A percentile compares a stretch with the other conserved stretches of the same genome.
Evolutionary conservation across 2,113 vertebrate species (phyloP).

Genomic region (Mohoua ochrocephala): DNA sequence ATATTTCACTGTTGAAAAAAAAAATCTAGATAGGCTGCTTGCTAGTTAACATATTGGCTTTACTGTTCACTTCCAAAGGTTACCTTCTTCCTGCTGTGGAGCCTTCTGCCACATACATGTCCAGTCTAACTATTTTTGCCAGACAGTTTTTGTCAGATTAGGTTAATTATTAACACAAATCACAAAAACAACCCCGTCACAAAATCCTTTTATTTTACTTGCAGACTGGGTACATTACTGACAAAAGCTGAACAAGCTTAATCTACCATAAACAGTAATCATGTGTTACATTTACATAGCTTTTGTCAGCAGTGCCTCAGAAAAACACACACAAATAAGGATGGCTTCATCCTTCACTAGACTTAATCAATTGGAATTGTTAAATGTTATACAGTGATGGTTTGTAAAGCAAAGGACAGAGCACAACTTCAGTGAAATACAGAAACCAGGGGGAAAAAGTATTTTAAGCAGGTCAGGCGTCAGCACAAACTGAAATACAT

Average conservation of each 20-base stretch:
- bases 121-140: not conserved
- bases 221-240: not conserved
- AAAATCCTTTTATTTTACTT: slow-evolving; percentile 10
- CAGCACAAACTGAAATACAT: not conserved
- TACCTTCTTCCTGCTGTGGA: not conserved
- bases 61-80: not conserved
- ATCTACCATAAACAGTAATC: not conserved
- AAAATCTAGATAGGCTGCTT: not conserved
- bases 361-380: not conserved
- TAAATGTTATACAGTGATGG: not conserved
- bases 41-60: not conserved
- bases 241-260: slow-evolving; percentile 6
- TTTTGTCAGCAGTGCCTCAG: not conserved
- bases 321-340: not conserved
- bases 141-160: not conserved
- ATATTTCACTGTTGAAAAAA: not conserved
- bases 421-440: not conserved
- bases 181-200: not conserved
- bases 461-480: not conserved
- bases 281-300: not conserved
- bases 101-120: not conserved
- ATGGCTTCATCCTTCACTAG: not conserved
- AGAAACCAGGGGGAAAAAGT: not conserved
- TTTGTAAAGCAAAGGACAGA: not conserved
- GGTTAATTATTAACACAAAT: slow-evolving; percentile 26